These are phyloP conservation scores for Lycia hirtaria DNA, from an alignment of 2,888 invertebrate species.

Conservation along the genomic window DNA sequence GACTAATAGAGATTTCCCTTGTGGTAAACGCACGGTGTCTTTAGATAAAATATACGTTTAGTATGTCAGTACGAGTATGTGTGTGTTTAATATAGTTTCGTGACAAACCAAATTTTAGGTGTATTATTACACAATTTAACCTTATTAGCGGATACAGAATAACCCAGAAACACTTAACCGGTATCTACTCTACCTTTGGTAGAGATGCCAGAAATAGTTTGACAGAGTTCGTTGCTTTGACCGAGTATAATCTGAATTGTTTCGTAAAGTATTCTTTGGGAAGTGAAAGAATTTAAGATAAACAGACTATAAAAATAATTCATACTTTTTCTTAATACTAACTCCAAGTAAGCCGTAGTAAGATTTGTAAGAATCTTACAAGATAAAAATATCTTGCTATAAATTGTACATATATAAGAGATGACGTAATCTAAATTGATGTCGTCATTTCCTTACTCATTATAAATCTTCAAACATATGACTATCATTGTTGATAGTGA, in stretches of 20 bases:
- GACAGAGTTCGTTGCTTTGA: slow-evolving; percentile 41
- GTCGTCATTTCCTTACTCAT: background rate
- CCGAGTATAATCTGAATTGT: slow-evolving; percentile 46
- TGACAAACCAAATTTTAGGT: background rate
- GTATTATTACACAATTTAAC: slow-evolving; percentile 16
- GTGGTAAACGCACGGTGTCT: background rate
- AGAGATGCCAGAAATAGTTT: slow-evolving; percentile 45
- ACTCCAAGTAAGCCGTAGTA: background rate
- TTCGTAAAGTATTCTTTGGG: slow-evolving; percentile 40
- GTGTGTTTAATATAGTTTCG: slow-evolving; percentile 6
- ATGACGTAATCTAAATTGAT: background rate
- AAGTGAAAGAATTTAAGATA: slow-evolving; percentile 31
- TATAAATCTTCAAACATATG: background rate
- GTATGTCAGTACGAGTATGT: background rate
- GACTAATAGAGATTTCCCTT: slow-evolving; percentile 14
- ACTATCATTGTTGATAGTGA: background rate
- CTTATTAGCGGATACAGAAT: slow-evolving; percentile 26
- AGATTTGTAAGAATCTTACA: background rate
- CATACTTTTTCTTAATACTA: background rate
- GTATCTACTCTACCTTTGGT: slow-evolving; percentile 42
- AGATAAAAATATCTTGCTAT: background rate
- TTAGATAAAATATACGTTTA: background rate
- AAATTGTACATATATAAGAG: background rate
- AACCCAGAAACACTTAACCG: slow-evolving; percentile 41
- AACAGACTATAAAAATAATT: background rate